Conservation (phyloP, 2,797 vertebrate genomes). For the Tarsius wallacei region DNA sequence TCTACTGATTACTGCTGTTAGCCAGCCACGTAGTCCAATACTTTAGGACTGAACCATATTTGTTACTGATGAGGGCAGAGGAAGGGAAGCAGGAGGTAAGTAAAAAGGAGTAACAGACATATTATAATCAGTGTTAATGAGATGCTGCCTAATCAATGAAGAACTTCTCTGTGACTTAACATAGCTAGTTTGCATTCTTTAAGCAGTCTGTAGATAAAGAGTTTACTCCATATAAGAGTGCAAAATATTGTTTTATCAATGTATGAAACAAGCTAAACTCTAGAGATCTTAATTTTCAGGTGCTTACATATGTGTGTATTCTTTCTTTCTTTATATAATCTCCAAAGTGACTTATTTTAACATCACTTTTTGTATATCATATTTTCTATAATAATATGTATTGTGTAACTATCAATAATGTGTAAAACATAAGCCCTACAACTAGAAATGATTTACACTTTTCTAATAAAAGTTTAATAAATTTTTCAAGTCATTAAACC, state of each 20-base stretch:
- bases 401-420: background rate
- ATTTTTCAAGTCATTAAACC: background rate
- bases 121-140: conserved; percentile 29
- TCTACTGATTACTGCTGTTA: conserved; percentile 39
- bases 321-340: background rate
- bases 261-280: background rate
- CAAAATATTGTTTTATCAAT: background rate
- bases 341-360: background rate
- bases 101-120: conserved; percentile 6
- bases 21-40: background rate
- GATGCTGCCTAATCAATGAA: background rate
- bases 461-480: background rate
- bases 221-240: background rate
- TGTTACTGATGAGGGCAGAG: background rate
- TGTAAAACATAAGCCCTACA: background rate
- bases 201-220: background rate
- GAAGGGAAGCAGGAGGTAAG: background rate
- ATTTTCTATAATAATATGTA: background rate
- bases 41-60: background rate
- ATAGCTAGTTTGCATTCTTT: background rate
- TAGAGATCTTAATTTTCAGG: background rate
- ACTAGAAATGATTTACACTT: background rate
- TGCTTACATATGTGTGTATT: background rate
- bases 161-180: background rate
- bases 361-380: background rate